Percentiles rank a stretch among this genome's conserved stretches.
Evolutionary conservation across 1,140 invertebrate species (phyloP).

Genomic region (Zaprionus davidi): DNA sequence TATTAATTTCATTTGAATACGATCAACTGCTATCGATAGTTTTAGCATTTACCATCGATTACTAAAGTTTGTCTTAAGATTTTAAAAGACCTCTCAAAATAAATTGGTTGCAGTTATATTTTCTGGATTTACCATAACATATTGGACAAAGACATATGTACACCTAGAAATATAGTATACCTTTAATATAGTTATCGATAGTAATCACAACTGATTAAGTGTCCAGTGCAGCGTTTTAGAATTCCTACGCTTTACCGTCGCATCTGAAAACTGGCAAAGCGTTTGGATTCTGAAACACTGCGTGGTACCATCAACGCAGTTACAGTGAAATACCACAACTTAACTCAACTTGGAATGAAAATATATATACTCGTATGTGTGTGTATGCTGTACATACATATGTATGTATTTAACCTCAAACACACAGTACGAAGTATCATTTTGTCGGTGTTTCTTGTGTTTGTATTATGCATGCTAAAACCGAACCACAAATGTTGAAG

Average conservation of each 20-base stretch:
- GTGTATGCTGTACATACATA: not conserved
- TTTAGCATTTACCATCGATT: not conserved
- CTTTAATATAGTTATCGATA: not conserved
- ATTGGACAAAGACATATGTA: not conserved
- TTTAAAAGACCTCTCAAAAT: not conserved
- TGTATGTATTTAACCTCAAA: slow-evolving; percentile 1
- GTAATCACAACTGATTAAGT: not conserved
- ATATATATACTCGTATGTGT: not conserved
- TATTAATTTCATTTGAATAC: not conserved
- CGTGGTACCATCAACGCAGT: slow-evolving; percentile 10
- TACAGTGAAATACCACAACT: not conserved
- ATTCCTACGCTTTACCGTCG: slow-evolving; percentile 92
- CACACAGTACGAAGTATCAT: not conserved
- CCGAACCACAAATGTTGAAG: slow-evolving; percentile 7
- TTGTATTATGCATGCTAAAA: slow-evolving; percentile 2
- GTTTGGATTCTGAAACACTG: slow-evolving; percentile 91
- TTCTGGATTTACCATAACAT: not conserved
- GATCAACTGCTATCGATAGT: not conserved
- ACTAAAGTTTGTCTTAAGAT: not conserved
- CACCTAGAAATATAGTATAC: not conserved
- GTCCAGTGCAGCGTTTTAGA: slow-evolving; percentile 87
- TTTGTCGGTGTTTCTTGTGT: not conserved
- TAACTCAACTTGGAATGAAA: not conserved
- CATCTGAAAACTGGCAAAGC: slow-evolving; percentile 88
- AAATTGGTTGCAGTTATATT: not conserved